These are phyloP conservation scores for human (Homo sapiens) DNA, from an alignment of 2,113 vertebrate species.

Conservation along the genomic window DNA sequence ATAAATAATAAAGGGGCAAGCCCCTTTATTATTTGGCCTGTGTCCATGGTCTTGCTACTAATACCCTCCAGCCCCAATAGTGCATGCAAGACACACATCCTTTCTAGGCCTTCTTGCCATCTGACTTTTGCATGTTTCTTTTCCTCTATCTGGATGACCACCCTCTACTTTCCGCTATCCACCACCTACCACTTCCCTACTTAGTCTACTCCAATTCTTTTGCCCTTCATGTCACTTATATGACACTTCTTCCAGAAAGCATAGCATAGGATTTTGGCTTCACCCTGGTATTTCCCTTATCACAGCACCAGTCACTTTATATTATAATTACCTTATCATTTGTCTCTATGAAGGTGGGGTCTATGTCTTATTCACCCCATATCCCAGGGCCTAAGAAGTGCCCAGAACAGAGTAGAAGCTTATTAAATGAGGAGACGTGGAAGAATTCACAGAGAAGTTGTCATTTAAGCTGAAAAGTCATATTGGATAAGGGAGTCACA, in stretches of 20 bases:
- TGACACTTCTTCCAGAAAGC: neutral
- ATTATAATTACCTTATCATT: neutral
- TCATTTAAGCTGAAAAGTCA: neutral
- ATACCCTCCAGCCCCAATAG: neutral
- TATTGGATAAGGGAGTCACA: neutral
- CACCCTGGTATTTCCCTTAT: neutral
- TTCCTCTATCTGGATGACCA: neutral
- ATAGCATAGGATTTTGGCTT: neutral
- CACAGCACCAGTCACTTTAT: neutral
- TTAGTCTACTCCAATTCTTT: neutral
- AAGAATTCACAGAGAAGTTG: neutral
- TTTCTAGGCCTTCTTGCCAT: neutral
- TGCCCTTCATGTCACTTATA: neutral
- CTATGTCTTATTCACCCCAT: neutral
- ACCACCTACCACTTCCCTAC: neutral
- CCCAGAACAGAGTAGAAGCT: neutral
- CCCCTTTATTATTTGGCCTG: neutral
- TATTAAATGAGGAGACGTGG: neutral
- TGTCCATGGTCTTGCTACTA: neutral
- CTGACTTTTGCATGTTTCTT: neutral
- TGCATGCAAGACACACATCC: neutral
- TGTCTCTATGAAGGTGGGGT: neutral
- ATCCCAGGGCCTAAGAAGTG: neutral
- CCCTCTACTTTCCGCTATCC: neutral
- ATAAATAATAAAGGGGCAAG: neutral